Base-by-base conservation (phyloP, 1,140 invertebrate species). In the Procambarus clarkii region DNA sequence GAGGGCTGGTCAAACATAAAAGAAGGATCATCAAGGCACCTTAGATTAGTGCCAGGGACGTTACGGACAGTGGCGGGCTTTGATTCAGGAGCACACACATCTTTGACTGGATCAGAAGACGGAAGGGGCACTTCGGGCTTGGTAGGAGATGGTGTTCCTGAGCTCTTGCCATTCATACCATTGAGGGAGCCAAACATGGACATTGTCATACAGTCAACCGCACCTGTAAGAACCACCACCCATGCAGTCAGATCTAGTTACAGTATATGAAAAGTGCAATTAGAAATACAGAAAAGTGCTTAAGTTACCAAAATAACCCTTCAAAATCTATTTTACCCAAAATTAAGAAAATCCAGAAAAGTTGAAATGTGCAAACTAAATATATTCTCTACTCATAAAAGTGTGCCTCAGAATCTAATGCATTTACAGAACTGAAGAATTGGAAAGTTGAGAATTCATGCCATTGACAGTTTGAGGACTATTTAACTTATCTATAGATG, bases 21-120 rank as follows among this genome's bases (percentile, higher is more conserved):
- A 9, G 94, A 94, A 64, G 95, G 95, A 93, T 96, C 95, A 50
- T 96, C 95, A 50, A 96, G 93, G 92, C 95, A 95, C 92, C 94
- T 94, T 11, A 96, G 91, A 91, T 95, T 95, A 78, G 95, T 95
- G 74, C 95, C 95, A 45, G 94, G 94, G 60, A 95, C 93, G 94
- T 93, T 92, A 94, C 95, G 92, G 71, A 91, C 80, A 92, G 74
- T 90, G 45, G 94, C 94, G 94, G 86, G 85, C 89, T 92, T 90
- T 45, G 91, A 92, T 90, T 91, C 91, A 58, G 85, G 44, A 69
- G 74, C 71, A 76, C 50, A 81, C 81, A 79, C 71, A 45, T 81
- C 81, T 64, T 91, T 92, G 45, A 94, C 93, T 94, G 94, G 94
- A 93, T 94, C 94, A 94, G 94, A 93, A 94, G 94, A 92, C 92